phyloP scores from a whole-genome alignment of 2,797 vertebrate species.

The Arctocebus calabarensis region DNA sequence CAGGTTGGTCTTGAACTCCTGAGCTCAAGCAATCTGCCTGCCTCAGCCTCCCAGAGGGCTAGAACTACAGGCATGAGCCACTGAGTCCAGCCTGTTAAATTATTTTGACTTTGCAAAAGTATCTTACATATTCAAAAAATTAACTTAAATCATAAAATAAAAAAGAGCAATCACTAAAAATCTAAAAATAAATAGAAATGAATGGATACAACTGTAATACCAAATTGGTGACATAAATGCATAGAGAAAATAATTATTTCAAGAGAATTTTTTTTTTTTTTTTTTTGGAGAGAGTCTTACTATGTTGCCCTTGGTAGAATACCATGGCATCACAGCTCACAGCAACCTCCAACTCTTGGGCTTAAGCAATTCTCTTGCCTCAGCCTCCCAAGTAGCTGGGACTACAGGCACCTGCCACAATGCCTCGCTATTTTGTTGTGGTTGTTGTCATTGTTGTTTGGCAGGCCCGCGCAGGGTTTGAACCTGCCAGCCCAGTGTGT shows the following conservation, averaged over 20 bases:
- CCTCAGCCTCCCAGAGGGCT: too few relatives aligned
- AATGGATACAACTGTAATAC: not conserved
- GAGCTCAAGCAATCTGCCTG: too few relatives aligned
- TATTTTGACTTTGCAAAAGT: not conserved
- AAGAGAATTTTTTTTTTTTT: not conserved
- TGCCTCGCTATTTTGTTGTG: not conserved
- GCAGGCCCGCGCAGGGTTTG: too few relatives aligned
- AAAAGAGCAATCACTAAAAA: not conserved
- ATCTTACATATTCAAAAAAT: not conserved
- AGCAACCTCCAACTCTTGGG: not conserved
- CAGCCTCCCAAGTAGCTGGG: not conserved
- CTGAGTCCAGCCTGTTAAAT: not conserved
- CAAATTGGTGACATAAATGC: not conserved
- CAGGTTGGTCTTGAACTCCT: too few relatives aligned
- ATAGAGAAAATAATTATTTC: conserved; percentile 10
- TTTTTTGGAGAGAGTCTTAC: not conserved
- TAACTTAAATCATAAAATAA: not conserved
- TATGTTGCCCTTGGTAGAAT: not conserved
- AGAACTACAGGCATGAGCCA: too few relatives aligned
- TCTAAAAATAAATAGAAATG: conserved; percentile 1
- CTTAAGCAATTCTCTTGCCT: not conserved
- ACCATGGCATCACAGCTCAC: not conserved
- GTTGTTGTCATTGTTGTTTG: too few relatives aligned
- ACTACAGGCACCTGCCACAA: not conserved
- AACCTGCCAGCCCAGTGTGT: too few relatives aligned